Conservation (phyloP, 37 sponge, comb jelly and placozoan species). For the Agelas oroides region DNA sequence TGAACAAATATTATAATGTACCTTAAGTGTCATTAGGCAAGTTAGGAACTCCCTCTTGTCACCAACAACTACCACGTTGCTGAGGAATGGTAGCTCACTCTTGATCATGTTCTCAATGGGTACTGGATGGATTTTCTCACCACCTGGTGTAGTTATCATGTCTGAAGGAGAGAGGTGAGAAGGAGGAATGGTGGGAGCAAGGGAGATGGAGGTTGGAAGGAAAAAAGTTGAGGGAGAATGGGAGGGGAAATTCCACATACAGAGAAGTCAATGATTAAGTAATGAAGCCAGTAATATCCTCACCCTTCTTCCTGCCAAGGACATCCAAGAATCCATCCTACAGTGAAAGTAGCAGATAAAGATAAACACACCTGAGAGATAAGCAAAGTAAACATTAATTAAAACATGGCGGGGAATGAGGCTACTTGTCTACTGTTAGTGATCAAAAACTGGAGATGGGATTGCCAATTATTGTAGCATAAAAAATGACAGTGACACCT, state of each 20-base stretch:
- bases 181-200: neutral
- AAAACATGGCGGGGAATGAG: too few relatives aligned
- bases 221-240: neutral
- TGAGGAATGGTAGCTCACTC: constrained; percentile 65
- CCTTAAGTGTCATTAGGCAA: constrained; percentile 76
- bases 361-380: too few relatives aligned
- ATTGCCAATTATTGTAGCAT: too few relatives aligned
- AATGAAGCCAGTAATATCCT: too few relatives aligned
- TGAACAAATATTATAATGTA: too few relatives aligned
- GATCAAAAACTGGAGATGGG: too few relatives aligned
- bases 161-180: too few relatives aligned
- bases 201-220: too few relatives aligned
- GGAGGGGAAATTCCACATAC: neutral
- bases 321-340: constrained; percentile 72
- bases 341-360: neutral
- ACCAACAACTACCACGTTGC: constrained; percentile 77
- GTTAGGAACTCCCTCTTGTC: constrained; percentile 72
- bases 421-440: too few relatives aligned
- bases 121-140: constrained; percentile 89
- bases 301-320: constrained; percentile 82
- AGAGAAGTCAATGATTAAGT: neutral
- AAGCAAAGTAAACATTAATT: too few relatives aligned
- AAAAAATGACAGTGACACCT: too few relatives aligned
- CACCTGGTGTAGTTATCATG: constrained; percentile 88
- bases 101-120: constrained; percentile 76